Evolutionary conservation across 2,888 invertebrate genomes (phyloP), one percentile per base, ranked within the genome.

Genomic region (Ochropacha duplaris): DNA sequence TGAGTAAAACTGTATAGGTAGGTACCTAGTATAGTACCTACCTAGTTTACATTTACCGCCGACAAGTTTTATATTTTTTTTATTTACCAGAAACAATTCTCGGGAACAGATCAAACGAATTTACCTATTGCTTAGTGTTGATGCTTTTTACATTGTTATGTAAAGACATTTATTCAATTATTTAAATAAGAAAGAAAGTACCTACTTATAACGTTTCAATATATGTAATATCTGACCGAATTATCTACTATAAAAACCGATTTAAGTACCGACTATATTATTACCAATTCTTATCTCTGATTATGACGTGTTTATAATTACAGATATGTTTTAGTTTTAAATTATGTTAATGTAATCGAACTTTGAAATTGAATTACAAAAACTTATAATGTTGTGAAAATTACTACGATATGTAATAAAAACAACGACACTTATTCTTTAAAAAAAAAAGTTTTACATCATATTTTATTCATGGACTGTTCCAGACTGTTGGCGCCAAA

Each of bases 21-120:
- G 2, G 26, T 26, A 26, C 26, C n/a, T n/a, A n/a, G n/a, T 12
- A 9, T 31, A 12, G 1, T 2, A 4, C 11, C 4, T 12, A 31
- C 12, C 2, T 12, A 31, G 2, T 0, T 4, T 3, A 34, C 34
- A 14, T 36, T n/a, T 36, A n/a, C 36, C n/a, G n/a, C n/a, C 2
- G 4, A 5, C 36, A 36, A n/a, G n/a, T 44, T 44, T 39, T 6
- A 16, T 39, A 5, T n/a, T 39, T 14, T 44, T 19, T n/a, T 19
- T 6, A 9, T 1, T 44, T 54, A 61, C 55, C 57, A 63, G 49
- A 58, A 66, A 64, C 64, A 59, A 61, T 65, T 57, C 63, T 73
- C 69, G 84, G 82, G 80, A 83, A 74, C 82, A 84, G 71, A 72
- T 60, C 60, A 65, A 69, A 71, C 80, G 84, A 84, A 84, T 84